Conservation (phyloP, 1,140 invertebrate genomes). For the Drosophila kanapiae region DNA sequence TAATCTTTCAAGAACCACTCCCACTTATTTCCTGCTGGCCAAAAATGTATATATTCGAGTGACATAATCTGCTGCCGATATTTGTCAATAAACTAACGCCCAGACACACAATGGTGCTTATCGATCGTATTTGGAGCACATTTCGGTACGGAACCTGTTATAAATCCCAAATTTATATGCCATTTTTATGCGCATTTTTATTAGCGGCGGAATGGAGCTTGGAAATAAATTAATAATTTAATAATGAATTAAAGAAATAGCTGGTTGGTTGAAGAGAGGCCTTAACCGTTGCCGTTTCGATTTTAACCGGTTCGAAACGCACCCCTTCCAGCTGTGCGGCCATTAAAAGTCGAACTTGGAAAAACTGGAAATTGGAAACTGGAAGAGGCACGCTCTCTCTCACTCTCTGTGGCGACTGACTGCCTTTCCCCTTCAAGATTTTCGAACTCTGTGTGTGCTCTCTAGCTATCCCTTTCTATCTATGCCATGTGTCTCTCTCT, state of each 20-base stretch:
- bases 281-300: slow-evolving; percentile 36
- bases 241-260: slow-evolving; percentile 41
- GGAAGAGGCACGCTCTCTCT: slow-evolving; percentile 1
- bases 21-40: slow-evolving; percentile 51
- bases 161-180: slow-evolving; percentile 62
- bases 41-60: slow-evolving; percentile 33
- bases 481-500: not conserved
- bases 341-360: slow-evolving; percentile 67
- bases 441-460: slow-evolving; percentile 56
- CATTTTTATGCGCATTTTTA: slow-evolving; percentile 76
- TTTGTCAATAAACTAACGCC: slow-evolving; percentile 36
- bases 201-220: slow-evolving; percentile 37
- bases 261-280: slow-evolving; percentile 14
- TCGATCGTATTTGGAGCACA: slow-evolving; percentile 54
- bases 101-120: slow-evolving; percentile 37
- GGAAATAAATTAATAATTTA: slow-evolving; percentile 59
- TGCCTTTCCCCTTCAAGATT: slow-evolving; percentile 31
- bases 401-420: not conserved
- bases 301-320: slow-evolving; percentile 61
- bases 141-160: slow-evolving; percentile 54
- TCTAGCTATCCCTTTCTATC: slow-evolving; percentile 28
- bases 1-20: slow-evolving; percentile 39
- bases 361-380: slow-evolving; percentile 63
- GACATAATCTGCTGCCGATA: slow-evolving; percentile 24
- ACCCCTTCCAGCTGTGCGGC: slow-evolving; percentile 57